A percentile compares a stretch with the other conserved stretches of the same genome.
These are phyloP conservation scores for Cheilosia grossa DNA, from an alignment of 2,888 invertebrate species.

Conservation along the genomic window DNA sequence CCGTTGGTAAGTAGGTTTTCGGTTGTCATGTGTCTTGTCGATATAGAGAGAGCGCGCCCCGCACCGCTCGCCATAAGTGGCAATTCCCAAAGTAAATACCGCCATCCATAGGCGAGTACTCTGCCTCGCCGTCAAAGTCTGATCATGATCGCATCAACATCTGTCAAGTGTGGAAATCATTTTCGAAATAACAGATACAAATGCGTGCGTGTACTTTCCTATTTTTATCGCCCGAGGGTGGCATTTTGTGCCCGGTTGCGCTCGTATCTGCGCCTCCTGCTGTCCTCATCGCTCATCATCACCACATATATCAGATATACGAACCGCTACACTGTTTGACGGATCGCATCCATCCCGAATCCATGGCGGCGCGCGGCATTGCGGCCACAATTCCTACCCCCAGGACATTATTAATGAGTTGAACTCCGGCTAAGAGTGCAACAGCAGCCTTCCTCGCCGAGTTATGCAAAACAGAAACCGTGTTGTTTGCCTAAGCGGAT, in stretches of 20 bases:
- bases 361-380: not conserved
- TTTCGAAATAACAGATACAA: constrained; percentile 34
- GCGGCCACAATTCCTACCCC: constrained; percentile 26
- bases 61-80: constrained; percentile 32
- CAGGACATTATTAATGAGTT: constrained; percentile 68
- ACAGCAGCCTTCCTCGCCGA: constrained; percentile 22
- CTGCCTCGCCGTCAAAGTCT: constrained; percentile 3
- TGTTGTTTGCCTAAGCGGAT: constrained; percentile 53
- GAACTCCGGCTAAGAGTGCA: constrained; percentile 43
- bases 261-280: constrained; percentile 32
- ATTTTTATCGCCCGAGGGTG: constrained; percentile 53
- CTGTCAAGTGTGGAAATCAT: constrained; percentile 39
- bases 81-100: constrained; percentile 55
- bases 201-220: constrained; percentile 40
- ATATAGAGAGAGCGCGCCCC: constrained; percentile 16
- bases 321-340: constrained; percentile 53
- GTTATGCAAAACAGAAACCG: constrained; percentile 50
- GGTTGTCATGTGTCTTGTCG: constrained; percentile 24
- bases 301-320: constrained; percentile 35
- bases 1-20: constrained; percentile 24
- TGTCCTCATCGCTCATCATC: constrained; percentile 61
- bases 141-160: constrained; percentile 24
- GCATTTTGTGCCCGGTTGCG: constrained; percentile 48
- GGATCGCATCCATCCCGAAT: constrained; percentile 29
- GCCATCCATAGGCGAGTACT: constrained; percentile 14